These are phyloP conservation scores for Perca schrenkii DNA, from an alignment of 2,113 vertebrate species.

Conservation along the genomic window DNA sequence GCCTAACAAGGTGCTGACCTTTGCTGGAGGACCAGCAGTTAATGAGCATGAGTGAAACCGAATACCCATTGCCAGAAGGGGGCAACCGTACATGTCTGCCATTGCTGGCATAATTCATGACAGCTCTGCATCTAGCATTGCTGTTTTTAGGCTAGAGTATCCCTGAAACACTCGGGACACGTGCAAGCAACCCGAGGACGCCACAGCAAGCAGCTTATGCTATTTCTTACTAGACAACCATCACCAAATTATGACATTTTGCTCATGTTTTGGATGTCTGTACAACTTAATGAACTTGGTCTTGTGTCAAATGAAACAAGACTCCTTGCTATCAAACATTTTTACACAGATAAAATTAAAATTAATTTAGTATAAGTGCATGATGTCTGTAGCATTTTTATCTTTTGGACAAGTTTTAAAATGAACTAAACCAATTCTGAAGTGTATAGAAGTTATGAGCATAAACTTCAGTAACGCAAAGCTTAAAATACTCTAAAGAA, in stretches of 20 bases:
- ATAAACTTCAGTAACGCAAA: neutral
- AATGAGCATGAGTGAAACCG: slow-evolving; percentile 74
- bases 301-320: neutral
- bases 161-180: slow-evolving; percentile 67
- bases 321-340: neutral
- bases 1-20: slow-evolving; percentile 78
- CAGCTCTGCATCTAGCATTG: slow-evolving; percentile 74
- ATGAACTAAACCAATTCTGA: neutral
- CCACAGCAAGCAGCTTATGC: slow-evolving; percentile 50
- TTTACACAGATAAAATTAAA: neutral
- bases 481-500: neutral
- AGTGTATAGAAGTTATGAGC: too few species aligned
- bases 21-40: slow-evolving; percentile 62
- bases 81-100: slow-evolving; percentile 75
- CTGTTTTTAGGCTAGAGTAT: slow-evolving; percentile 78
- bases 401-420: neutral
- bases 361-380: neutral
- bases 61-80: slow-evolving; percentile 61
- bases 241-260: slow-evolving; percentile 35
- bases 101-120: slow-evolving; percentile 78
- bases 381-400: neutral
- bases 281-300: neutral
- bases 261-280: slow-evolving; percentile 30
- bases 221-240: slow-evolving; percentile 52
- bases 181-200: slow-evolving; percentile 68